Evolutionary conservation across 2,797 vertebrate species (phyloP), one percentile per base, ranked within the genome.

Genomic region (Dromococcyx pavoninus): DNA sequence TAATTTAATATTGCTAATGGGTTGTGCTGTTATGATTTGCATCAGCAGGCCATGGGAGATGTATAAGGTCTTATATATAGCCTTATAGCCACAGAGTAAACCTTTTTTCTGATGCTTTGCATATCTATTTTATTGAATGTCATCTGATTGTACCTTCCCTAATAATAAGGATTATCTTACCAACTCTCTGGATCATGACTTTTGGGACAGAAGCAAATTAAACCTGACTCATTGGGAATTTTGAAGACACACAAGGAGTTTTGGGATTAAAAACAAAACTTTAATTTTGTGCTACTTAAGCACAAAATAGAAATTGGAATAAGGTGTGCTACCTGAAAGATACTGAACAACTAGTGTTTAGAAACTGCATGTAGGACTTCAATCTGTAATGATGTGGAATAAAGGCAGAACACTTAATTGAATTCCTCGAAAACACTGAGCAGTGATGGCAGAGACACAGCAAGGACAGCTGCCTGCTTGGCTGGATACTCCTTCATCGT

Each of bases 381-480:
- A 43, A 43, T 72, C 51, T 0, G 0, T 86, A 28, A 74, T 41
- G 64, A 0, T 32, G 28, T 67, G 41, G 41, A 83, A 60, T 71
- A 44, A 85, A 65, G 48, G 65, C 21, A 89, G 56, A 88, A n/a
- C 15, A 13, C 67, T 60, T 33, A 65, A 86, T 22, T 58, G 22
- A 65, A 51, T 93, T 95, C 61, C 61, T 87, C 0, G 2, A 89
- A 81, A 87, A 41, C 46, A 11, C 44, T 82, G 61, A 80, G 11
- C 19, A 39, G 57, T 28, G 30, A 35, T 89, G 65, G 80, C 92
- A 92, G 41, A 91, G 66, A 33, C 33, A 65, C 53, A 91, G 53
- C 79, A 85, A 74, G 37, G 30, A 82, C 83, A 87, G 88, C 81
- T 92, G 61, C n/a, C 65, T 71, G 1, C 80, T 91, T 95, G 93